These are phyloP conservation scores for Argopecten irradians DNA, from an alignment of 1,140 invertebrate genomes.

Conservation along the genomic window DNA sequence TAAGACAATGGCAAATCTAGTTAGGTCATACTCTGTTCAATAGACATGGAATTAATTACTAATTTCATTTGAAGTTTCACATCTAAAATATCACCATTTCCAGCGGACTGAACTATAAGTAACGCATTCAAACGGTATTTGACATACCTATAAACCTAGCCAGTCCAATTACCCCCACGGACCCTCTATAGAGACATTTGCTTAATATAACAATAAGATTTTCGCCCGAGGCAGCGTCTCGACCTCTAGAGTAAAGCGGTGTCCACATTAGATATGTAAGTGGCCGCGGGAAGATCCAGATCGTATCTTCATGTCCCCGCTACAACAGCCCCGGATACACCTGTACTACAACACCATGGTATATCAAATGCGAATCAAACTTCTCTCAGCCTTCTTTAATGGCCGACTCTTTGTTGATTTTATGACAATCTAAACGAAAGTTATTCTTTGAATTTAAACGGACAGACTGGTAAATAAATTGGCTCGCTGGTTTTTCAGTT, in stretches of 20 bases:
- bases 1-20: too few relatives aligned
- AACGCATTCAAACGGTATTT: not conserved
- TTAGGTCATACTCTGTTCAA: too few relatives aligned
- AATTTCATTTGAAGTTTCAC: too few relatives aligned
- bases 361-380: constrained; percentile 1
- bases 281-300: not conserved
- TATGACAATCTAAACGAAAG: not conserved
- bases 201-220: constrained; percentile 19
- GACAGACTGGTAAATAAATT: not conserved
- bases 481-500: not conserved
- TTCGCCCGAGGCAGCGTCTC: not conserved
- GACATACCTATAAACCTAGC: not conserved
- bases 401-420: not conserved
- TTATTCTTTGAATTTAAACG: not conserved
- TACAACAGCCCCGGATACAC: not conserved
- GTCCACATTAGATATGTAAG: constrained; percentile 1
- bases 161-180: not conserved
- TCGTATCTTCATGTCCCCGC: not conserved
- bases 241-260: not conserved
- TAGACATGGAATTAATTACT: too few relatives aligned
- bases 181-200: constrained; percentile 8
- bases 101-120: not conserved
- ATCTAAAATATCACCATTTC: not conserved
- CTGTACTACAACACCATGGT: not conserved
- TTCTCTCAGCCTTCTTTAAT: not conserved